Evolutionary conservation across 2,113 vertebrate genomes (phyloP).

Genomic region (Panthera leo): DNA sequence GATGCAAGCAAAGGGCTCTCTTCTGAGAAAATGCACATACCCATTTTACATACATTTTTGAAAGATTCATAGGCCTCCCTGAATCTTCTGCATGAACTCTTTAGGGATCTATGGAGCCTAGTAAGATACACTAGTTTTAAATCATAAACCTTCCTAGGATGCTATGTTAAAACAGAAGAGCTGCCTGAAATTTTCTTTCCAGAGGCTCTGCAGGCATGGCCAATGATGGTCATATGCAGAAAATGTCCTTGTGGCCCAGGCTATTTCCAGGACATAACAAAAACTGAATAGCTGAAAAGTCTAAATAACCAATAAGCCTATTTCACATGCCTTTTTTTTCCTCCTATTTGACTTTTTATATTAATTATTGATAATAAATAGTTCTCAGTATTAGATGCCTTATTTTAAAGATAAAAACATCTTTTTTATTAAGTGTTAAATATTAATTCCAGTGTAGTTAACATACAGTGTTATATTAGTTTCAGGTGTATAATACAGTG

Average conservation of each 20-base stretch:
- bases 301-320: not conserved
- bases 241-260: not conserved
- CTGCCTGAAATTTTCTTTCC: not conserved
- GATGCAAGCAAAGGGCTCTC: not conserved
- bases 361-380: not conserved
- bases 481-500: not conserved
- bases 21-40: not conserved
- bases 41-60: not conserved
- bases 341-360: not conserved
- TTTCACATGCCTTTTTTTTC: not conserved
- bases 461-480: not conserved
- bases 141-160: not conserved
- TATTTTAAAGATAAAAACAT: slow-evolving; percentile 8
- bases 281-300: not conserved
- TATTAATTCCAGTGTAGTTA: not conserved
- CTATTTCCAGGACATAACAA: not conserved
- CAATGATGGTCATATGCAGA: not conserved
- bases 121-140: not conserved
- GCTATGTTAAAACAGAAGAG: not conserved
- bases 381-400: not conserved
- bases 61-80: not conserved
- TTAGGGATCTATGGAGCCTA: not conserved
- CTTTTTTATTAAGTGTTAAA: not conserved
- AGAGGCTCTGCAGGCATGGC: not conserved
- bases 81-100: not conserved